Base-by-base conservation (phyloP, 23 tunicate genomes). In the Halocynthia roretzi region DNA sequence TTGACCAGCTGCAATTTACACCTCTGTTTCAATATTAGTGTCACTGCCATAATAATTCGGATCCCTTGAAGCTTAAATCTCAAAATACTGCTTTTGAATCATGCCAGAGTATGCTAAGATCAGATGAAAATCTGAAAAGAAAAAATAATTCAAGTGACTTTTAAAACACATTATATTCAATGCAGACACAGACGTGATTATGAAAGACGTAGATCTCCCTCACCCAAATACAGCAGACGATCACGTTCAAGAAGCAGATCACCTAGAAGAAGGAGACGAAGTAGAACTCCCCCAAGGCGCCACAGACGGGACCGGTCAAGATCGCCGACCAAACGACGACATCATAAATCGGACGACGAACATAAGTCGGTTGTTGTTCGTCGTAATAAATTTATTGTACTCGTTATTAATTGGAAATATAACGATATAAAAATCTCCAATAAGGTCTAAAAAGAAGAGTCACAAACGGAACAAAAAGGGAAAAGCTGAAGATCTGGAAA, bases 181-280 rank as follows among this genome's bases (percentile, higher is more conserved):
- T 71, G 0, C 50, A 71, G 76, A 22, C 76, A 52, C 18, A 21
- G 56, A 19, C 68, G 78, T 54, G 78, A 53, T 52, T 50, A 74
- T 56, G 78, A 54, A 8, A 54, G 78, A 74, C 85, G 88, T 17
- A 78, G 96, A 14, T 83, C 88, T 21, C 89, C 85, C 5, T 83
- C 88, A 7, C 96, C 88, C 17, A 83, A 71, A 63, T 58, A 81
- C 31, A 73, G 96, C 44, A 31, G 44, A 58, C 48, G 96, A 69
- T 89, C 94, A 22, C 57, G 94, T 23, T 87, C 96, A 19, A 69
- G 96, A 69, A 89, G 96, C 61, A 73, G 96, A 56, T 89, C 96
- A 40, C 96, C 96, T 5, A 63, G 89, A 60, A 71, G 88, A 53
- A 79, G 89, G 10, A 56, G 84, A 55, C 68, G 96, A 61, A 89